phyloP scores from a whole-genome alignment of 53 echinoderm and acorn worm species.

The Crossaster papposus region DNA sequence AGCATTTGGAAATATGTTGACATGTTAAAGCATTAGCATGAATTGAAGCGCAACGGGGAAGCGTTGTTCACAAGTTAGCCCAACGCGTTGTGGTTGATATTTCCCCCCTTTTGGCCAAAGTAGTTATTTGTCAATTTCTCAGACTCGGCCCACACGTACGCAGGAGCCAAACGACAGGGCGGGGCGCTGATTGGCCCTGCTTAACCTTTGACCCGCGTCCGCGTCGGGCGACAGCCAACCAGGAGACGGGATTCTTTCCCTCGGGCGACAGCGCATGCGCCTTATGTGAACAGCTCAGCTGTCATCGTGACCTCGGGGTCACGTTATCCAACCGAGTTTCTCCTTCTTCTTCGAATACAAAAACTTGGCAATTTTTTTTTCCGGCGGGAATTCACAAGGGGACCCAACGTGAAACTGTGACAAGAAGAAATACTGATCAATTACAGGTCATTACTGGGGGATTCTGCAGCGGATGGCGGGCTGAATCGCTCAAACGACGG shows the following conservation, averaged over 20 bases:
- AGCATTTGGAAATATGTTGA: not conserved
- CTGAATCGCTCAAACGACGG: constrained; percentile 23
- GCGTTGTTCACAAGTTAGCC: not conserved
- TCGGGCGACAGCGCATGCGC: constrained; percentile 58
- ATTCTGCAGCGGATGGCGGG: constrained; percentile 45
- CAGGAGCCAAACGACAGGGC: constrained; percentile 52
- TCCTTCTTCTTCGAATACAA: not conserved
- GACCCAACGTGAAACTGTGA: constrained; percentile 43
- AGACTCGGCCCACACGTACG: constrained; percentile 57
- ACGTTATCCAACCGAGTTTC: not conserved
- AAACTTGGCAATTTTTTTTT: constrained; percentile 13
- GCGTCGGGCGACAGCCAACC: constrained; percentile 55
- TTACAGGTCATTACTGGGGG: constrained; percentile 49
- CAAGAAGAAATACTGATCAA: constrained; percentile 44
- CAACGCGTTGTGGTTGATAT: not conserved
- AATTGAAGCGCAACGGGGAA: not conserved
- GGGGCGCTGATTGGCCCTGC: constrained; percentile 51
- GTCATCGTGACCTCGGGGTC: not conserved
- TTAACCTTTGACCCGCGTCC: constrained; percentile 38
- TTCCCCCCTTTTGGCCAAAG: not conserved
- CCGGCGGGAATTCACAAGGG: constrained; percentile 17
- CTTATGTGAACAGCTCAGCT: not conserved
- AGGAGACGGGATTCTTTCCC: constrained; percentile 31
- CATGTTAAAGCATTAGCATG: not conserved
- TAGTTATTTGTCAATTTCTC: constrained; percentile 34